A percentile compares a stretch with the other conserved stretches of the same genome.
These are phyloP conservation scores for Rotaria magnacalcarata DNA, from an alignment of 2,888 invertebrate species.

Conservation along the genomic window DNA sequence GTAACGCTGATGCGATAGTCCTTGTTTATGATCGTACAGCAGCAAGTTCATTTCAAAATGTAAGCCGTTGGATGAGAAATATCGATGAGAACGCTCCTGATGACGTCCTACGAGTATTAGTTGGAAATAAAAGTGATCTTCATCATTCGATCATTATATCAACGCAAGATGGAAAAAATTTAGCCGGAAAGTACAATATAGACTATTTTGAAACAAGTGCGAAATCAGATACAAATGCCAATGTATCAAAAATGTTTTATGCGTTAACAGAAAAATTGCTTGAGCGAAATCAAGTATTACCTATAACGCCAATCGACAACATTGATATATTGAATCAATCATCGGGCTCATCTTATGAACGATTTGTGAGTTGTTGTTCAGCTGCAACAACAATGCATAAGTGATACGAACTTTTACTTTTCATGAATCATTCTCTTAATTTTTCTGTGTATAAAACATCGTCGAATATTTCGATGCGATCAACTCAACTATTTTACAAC, in stretches of 20 bases:
- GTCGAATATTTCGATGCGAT: too few relatives aligned
- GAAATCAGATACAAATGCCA: constrained; percentile 64
- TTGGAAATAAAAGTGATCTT: constrained; percentile 91
- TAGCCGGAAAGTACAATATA: constrained; percentile 94
- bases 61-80: constrained; percentile 97
- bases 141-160: constrained; percentile 89
- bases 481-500: too few relatives aligned
- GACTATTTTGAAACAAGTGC: constrained; percentile 99
- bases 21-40: constrained; percentile 97
- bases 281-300: not conserved
- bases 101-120: constrained; percentile 98
- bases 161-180: constrained; percentile 83
- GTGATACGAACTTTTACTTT: too few relatives aligned
- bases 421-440: too few relatives aligned
- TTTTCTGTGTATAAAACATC: too few relatives aligned
- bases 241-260: not conserved
- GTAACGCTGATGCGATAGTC: constrained; percentile 68
- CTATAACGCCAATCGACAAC: not conserved
- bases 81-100: constrained; percentile 90
- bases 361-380: too few relatives aligned
- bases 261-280: not conserved
- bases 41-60: constrained; percentile 97
- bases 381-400: too few relatives aligned
- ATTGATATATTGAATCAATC: not conserved
- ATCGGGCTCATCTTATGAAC: too few relatives aligned